These are phyloP conservation scores for Pogonomyrmex californicus DNA, from an alignment of 1,140 invertebrate species.

Conservation along the genomic window DNA sequence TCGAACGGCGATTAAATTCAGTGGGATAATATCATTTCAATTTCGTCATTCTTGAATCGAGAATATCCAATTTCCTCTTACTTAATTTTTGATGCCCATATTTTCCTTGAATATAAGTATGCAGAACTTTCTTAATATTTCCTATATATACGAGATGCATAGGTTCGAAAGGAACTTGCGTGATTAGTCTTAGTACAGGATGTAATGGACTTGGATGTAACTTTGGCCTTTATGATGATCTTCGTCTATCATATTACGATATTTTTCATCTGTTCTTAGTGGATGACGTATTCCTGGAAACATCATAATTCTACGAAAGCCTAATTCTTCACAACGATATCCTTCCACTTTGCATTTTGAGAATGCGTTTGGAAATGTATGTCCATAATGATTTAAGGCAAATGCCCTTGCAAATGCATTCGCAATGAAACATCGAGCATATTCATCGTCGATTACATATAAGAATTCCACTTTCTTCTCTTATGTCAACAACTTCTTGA, in stretches of 20 bases:
- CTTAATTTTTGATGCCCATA: not conserved
- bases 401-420: slow-evolving; percentile 2
- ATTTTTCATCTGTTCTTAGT: not conserved
- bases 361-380: not conserved
- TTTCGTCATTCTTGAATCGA: not conserved
- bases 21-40: no score
- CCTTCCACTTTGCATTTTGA: slow-evolving; percentile 12
- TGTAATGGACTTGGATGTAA: not conserved
- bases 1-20: not conserved
- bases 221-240: slow-evolving; percentile 1
- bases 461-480: not conserved
- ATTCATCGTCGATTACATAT: not conserved
- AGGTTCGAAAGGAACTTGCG: not conserved
- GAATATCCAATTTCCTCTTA: not conserved
- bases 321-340: not conserved
- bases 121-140: slow-evolving; percentile 1
- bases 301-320: not conserved
- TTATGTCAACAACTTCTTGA: not conserved
- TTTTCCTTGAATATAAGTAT: no score
- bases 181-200: not conserved
- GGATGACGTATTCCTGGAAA: not conserved
- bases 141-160: not conserved
- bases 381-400: not conserved
- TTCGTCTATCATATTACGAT: not conserved
- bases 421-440: not conserved